Percentiles rank a stretch among this genome's conserved stretches.
phyloP scores from a whole-genome alignment of 2,113 vertebrate genomes.

The Paedocypris sp. region DNA sequence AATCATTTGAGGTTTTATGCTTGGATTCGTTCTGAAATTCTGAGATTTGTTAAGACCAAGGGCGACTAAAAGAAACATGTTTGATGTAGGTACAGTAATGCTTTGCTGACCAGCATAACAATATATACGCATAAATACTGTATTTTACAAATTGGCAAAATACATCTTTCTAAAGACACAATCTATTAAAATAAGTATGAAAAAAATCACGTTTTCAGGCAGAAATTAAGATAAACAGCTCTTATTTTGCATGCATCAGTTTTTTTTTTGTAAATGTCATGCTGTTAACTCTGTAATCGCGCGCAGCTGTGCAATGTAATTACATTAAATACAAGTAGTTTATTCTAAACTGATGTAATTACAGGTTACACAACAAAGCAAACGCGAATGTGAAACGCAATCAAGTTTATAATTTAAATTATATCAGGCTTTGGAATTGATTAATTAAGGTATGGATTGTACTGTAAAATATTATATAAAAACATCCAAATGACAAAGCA shows the following conservation, averaged over 20 bases:
- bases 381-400: background rate
- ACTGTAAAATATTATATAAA: too few species aligned
- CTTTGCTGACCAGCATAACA: background rate
- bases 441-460: too few species aligned
- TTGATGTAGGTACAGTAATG: slow-evolving; percentile 23
- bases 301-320: background rate
- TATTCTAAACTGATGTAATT: background rate
- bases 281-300: slow-evolving; percentile 2
- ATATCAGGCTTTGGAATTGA: background rate
- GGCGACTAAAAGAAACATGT: slow-evolving; percentile 12
- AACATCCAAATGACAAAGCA: too few species aligned
- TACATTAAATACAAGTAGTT: background rate
- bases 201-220: too few species aligned
- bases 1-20: slow-evolving; percentile 16
- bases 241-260: background rate
- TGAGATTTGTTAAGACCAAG: slow-evolving; percentile 6
- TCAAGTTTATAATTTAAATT: background rate
- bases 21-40: too few species aligned
- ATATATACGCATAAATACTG: too few species aligned
- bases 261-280: background rate
- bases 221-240: too few species aligned
- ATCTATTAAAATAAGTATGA: too few species aligned
- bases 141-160: too few species aligned
- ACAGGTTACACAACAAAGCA: background rate
- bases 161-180: too few species aligned